Evolutionary conservation across 2,113 vertebrate species (phyloP).

Genomic region (Strigops habroptila): DNA sequence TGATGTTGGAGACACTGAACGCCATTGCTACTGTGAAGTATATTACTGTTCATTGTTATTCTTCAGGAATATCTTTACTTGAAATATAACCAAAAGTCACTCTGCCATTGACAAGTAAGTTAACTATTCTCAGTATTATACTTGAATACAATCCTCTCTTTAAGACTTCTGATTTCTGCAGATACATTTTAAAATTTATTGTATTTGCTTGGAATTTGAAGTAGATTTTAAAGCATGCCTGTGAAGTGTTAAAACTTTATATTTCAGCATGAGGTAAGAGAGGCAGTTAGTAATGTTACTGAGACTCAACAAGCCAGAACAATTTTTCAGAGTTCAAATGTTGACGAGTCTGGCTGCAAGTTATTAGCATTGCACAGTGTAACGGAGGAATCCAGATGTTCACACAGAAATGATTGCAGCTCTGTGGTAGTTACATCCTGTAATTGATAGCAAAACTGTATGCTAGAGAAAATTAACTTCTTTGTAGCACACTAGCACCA

Average conservation of each 20-base stretch:
- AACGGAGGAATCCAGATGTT: not conserved
- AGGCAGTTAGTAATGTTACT: not conserved
- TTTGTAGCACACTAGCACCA: not conserved
- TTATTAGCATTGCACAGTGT: slow-evolving; percentile 4
- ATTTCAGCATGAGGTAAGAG: slow-evolving; percentile 53
- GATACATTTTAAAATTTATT: not conserved
- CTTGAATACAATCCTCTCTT: not conserved
- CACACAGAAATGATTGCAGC: slow-evolving; percentile 24
- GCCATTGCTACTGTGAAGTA: not conserved
- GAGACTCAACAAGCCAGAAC: not conserved
- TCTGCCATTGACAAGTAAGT: not conserved
- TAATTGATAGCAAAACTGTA: not conserved
- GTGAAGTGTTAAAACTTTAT: not conserved
- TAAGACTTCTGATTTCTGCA: not conserved
- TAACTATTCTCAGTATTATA: not conserved
- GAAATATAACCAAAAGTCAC: not conserved
- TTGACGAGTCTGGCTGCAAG: slow-evolving; percentile 19
- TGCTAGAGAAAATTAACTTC: not conserved
- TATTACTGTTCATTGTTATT: not conserved
- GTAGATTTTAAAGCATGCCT: not conserved
- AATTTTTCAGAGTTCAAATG: not conserved
- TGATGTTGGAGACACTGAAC: not conserved
- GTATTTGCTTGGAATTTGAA: not conserved
- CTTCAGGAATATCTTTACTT: not conserved
- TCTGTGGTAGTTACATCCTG: slow-evolving; percentile 48